Conservation (phyloP, 2,888 invertebrate species). For the Pecten maximus region DNA sequence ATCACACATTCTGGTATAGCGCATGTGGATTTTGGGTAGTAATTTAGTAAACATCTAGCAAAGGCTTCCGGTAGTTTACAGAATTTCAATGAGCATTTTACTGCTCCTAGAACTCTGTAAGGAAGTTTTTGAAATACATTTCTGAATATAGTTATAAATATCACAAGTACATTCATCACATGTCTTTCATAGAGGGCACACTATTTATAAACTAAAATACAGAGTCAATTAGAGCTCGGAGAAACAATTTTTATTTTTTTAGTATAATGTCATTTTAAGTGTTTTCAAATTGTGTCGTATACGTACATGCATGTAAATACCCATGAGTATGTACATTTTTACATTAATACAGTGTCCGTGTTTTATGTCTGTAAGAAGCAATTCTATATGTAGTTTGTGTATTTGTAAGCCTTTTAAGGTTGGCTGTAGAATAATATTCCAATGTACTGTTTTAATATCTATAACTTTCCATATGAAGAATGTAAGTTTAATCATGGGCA, state of each 20-base stretch:
- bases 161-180: too few relatives aligned
- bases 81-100: too few relatives aligned
- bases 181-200: not conserved
- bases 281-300: not conserved
- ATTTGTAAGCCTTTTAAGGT: constrained; percentile 11
- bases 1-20: too few relatives aligned
- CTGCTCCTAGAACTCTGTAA: too few relatives aligned
- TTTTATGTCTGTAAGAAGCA: not conserved
- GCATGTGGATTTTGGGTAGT: too few relatives aligned
- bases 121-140: too few relatives aligned
- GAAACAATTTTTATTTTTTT: constrained; percentile 6
- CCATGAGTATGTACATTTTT: constrained; percentile 31
- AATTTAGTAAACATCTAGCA: too few relatives aligned
- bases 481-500: constrained; percentile 31
- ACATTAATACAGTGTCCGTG: not conserved
- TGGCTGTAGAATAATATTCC: not conserved
- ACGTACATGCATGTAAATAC: constrained; percentile 21
- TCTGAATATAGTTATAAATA: too few relatives aligned
- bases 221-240: constrained; percentile 2
- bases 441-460: not conserved
- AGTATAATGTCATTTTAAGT: not conserved
- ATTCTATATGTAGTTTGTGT: not conserved
- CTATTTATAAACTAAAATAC: constrained; percentile 31
- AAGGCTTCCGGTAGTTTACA: too few relatives aligned
- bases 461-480: not conserved